phyloP scores from a whole-genome alignment of 92 coral and sea anemone species.

The Umimayanthus chanpuru region DNA sequence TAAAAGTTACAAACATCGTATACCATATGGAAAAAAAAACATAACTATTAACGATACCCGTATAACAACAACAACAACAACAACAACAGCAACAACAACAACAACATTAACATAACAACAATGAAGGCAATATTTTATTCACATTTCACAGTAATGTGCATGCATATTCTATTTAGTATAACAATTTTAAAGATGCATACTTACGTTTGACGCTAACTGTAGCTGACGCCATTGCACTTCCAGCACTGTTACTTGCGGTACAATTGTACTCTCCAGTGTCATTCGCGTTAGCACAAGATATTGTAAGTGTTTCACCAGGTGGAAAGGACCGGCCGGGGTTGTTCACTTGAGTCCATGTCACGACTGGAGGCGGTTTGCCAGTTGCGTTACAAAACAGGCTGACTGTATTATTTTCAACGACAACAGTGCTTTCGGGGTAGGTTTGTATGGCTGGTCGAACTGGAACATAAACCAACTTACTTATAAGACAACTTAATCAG shows the following conservation, averaged over 20 bases:
- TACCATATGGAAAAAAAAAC: no score
- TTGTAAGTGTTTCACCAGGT: background rate
- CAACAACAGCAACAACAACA: no score
- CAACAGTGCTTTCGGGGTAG: background rate
- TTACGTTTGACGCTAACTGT: background rate
- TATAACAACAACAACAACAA: no score
- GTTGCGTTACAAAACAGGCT: conserved; percentile 8
- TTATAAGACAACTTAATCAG: no score
- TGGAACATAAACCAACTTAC: background rate
- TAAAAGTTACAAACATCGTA: no score
- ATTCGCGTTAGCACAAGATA: background rate
- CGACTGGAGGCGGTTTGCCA: background rate
- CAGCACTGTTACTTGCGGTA: background rate
- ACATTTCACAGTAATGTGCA: no score
- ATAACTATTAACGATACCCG: no score
- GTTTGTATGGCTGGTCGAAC: background rate
- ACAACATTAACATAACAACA: no score
- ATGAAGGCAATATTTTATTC: no score
- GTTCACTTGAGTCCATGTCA: background rate
- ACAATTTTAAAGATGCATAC: background rate
- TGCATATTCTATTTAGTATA: no score
- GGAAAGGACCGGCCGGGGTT: background rate
- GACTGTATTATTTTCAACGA: background rate
- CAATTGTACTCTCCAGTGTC: conserved; percentile 7
- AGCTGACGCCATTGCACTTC: background rate